Percentiles rank a stretch among this genome's conserved stretches.
Evolutionary conservation across 2,113 vertebrate species (phyloP).

Genomic region (Pantherophis guttatus): DNA sequence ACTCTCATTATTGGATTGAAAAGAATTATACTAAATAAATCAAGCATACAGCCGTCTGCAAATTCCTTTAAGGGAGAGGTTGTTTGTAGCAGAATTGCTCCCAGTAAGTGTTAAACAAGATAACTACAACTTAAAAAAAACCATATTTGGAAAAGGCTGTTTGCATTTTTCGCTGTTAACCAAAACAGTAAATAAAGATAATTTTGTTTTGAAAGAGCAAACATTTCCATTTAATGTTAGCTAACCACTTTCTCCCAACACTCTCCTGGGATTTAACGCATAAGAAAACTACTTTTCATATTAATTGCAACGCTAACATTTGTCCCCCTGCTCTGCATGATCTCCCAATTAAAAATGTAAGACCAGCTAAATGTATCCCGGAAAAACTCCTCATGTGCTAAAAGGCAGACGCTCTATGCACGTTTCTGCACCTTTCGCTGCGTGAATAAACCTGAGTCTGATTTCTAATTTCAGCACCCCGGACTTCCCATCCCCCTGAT

Average conservation of each 20-base stretch:
- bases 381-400: not conserved
- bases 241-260: not conserved
- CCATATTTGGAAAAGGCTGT: not conserved
- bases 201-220: not conserved
- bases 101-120: not conserved
- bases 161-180: not conserved
- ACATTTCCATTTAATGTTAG: not conserved
- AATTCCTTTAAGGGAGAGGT: not conserved
- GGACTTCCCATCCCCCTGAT: not conserved
- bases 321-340: not conserved
- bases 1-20: not conserved
- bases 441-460: not conserved
- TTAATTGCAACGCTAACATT: not conserved
- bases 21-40: not conserved
- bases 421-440: not conserved
- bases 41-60: not conserved
- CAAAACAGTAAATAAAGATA: not conserved
- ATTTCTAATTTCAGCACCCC: not conserved
- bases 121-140: not conserved
- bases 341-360: not conserved
- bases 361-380: not conserved
- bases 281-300: not conserved
- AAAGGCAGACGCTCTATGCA: not conserved
- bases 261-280: not conserved
- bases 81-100: not conserved